Evolutionary conservation across 2,797 vertebrate genomes (phyloP).

Genomic region (Gadopsis bispinosus): DNA sequence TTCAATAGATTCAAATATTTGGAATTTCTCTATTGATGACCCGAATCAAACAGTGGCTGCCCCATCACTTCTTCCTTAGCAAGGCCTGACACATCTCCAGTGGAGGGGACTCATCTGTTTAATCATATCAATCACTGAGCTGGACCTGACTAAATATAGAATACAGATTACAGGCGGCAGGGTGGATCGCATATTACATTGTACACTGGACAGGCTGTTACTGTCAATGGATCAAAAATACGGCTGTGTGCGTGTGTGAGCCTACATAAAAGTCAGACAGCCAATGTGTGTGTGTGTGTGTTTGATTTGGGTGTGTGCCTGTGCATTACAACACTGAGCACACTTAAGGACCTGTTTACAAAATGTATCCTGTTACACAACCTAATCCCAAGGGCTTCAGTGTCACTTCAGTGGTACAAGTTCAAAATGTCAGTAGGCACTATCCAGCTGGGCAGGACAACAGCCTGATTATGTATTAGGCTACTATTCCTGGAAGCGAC

Average conservation of each 20-base stretch:
- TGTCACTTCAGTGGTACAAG: slow-evolving; percentile 46
- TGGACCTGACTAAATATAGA: slow-evolving; percentile 75
- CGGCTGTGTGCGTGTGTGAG: slow-evolving; percentile 28
- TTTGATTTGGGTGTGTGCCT: slow-evolving; percentile 62
- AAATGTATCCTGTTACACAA: slow-evolving; percentile 76
- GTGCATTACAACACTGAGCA: slow-evolving; percentile 58
- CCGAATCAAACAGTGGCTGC: slow-evolving; percentile 52
- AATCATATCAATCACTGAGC: slow-evolving; percentile 80
- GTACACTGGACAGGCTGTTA: slow-evolving; percentile 60
- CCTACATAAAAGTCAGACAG: slow-evolving; percentile 30
- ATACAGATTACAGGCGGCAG: slow-evolving; percentile 61
- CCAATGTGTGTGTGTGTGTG: slow-evolving; percentile 25
- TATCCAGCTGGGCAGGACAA: slow-evolving; percentile 34
- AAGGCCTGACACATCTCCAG: slow-evolving; percentile 66
- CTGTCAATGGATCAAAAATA: slow-evolving; percentile 59
- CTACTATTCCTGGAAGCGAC: slow-evolving; percentile 12
- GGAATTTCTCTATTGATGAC: slow-evolving; percentile 52
- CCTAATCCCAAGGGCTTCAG: slow-evolving; percentile 69
- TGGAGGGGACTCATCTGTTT: slow-evolving; percentile 79
- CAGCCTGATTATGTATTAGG: slow-evolving; percentile 37
- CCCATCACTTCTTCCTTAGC: slow-evolving; percentile 62
- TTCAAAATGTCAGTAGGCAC: slow-evolving; percentile 55
- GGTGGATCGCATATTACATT: slow-evolving; percentile 49
- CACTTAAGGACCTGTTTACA: slow-evolving; percentile 67
- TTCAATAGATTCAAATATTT: slow-evolving; percentile 52